Evolutionary conservation across 2,888 invertebrate genomes (phyloP), one percentile per base, ranked within the genome.

Genomic region (Lasioglossum lativentre): DNA sequence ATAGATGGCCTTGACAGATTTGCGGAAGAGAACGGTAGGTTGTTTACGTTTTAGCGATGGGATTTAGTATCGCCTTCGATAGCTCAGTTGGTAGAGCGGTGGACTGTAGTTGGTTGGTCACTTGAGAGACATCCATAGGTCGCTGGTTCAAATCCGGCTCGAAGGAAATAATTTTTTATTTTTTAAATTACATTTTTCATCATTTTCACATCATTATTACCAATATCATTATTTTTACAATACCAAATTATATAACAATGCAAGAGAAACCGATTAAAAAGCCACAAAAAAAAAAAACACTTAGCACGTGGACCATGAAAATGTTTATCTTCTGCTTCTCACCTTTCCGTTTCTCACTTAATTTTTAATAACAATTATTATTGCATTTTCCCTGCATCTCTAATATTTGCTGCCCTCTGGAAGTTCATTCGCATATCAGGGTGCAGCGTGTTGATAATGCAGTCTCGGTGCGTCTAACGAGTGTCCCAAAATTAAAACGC

Each of bases 1-100:
- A 59, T 6, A 40, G 19, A 0, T 27, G n/a, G 75, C 16, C 4
- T 85, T 63, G 2, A 59, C n/a, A 66, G 27, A 3, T 73, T 16
- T 2, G 40, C 3, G 12, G 45, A 23, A n/a, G 2, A 0, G 4
- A 23, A 19, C 23, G 6, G 6, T 5, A 30, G 0, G 0, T n/a
- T 75, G 30, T 84, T 52, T 81, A 73, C 27, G 30, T 38, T 68
- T 27, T 78, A 82, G 63, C 6, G 16, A 63, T 12, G 0, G 0
- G 45, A 16, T 42, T 16, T 75, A 42, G 0, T 12, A 70, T 19
- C 42, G 4, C 95, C 95, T 95, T 95, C 95, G 95, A 95, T 95
- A 95, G 95, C 95, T 95, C 95, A 95, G 95, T 95, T 95, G 95
- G 95, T 95, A 95, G 95, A 95, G 95, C 95, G 95, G 94, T 95